Base-by-base conservation (phyloP, 1,140 invertebrate species). In the Dreissena rostriformis region DNA sequence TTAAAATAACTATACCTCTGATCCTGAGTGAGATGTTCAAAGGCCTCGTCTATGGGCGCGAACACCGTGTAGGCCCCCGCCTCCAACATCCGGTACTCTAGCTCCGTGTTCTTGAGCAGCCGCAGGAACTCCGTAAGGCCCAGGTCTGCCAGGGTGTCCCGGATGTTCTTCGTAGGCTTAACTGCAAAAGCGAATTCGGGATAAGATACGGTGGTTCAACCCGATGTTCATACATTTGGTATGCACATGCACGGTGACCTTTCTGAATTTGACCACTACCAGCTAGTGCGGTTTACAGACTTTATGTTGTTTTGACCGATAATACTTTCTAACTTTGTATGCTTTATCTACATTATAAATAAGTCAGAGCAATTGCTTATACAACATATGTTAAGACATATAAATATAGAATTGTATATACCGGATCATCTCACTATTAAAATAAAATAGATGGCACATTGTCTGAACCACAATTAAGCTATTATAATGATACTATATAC, bases 21-120 rank as follows among this genome's bases (percentile, higher is more conserved):
- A 61, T 84, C 82, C 52, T 77, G 29, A 12, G 82, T 84, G 11
- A 84, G 28, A 28, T 61, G 51, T 14, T 84, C 51, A 28, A 84
- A 84, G 11, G 82, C 82, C 65, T 78, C 74, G 29, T 84, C 82
- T 49, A 77, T 49, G 7, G 82, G 82, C 22, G 70, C 74, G 51
- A 84, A 84, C 24, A 84, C 82, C n/a, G 82, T 84, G 29, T 61
- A 84, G 2, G 82, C 82, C 12, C 82, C 82, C 52, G 28, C 26
- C 22, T 77, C 73, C 17, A n/a, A 72, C n/a, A 84, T 55, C n/a
- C 72, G 51, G n/a, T 73, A 78, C 49, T 84, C 82, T n/a, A 84
- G 53, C 52, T 84, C 82, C 17, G 82, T 84, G 52, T 84, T 84
- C 11, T 63, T 84, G 6, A 84, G 57, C 14, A 84, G 73, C 51